These are phyloP conservation scores for Rhinichthys osculus DNA, from an alignment of 2,797 vertebrate genomes.

Conservation along the genomic window DNA sequence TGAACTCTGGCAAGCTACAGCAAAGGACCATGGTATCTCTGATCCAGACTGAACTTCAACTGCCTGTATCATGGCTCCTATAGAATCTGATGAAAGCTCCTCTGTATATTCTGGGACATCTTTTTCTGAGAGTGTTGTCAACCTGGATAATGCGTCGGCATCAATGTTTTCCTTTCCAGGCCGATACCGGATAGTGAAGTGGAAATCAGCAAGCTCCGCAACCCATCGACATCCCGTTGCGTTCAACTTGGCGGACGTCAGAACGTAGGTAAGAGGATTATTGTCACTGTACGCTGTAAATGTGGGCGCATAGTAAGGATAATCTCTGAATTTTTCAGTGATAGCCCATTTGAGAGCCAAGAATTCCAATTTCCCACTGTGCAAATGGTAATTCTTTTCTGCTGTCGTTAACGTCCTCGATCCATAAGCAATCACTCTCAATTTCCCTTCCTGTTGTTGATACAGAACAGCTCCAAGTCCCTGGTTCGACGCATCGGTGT, in stretches of 20 bases:
- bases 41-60: too few relatives aligned
- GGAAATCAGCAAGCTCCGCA: not conserved
- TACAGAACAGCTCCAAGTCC: too few relatives aligned
- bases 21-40: too few relatives aligned
- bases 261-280: not conserved
- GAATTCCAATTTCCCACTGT: not conserved
- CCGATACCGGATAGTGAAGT: not conserved
- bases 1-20: too few relatives aligned
- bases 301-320: not conserved
- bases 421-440: not conserved
- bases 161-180: not conserved
- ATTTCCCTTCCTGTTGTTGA: too few relatives aligned
- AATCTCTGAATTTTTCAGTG: not conserved
- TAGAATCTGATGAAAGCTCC: not conserved
- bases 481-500: too few relatives aligned
- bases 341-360: not conserved
- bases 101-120: not conserved
- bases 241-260: not conserved
- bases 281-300: not conserved
- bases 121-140: not conserved
- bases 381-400: not conserved
- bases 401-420: not conserved
- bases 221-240: not conserved
- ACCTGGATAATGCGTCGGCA: not conserved
- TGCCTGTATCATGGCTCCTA: too few relatives aligned